phyloP scores from a whole-genome alignment of 2,888 invertebrate genomes.

The Amphipyra berbera region DNA sequence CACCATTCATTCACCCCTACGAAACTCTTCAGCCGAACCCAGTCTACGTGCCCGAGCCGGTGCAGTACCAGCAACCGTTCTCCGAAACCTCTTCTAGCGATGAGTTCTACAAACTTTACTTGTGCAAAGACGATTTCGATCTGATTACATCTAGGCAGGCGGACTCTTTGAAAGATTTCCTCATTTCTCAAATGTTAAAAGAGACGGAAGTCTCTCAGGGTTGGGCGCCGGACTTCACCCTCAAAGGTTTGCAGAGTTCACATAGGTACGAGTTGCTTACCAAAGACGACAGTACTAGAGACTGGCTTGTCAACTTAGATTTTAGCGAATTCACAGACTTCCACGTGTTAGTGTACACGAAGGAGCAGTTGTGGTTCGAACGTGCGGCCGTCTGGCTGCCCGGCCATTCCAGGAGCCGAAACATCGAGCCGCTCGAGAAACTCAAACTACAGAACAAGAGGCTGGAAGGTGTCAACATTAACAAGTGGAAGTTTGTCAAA shows the following conservation, averaged over 20 bases:
- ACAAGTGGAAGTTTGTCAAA: conserved; percentile 84
- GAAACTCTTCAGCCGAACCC: conserved; percentile 32
- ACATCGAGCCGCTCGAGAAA: conserved; percentile 77
- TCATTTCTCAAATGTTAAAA: conserved; percentile 73
- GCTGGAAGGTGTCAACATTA: conserved; percentile 72
- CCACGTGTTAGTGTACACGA: conserved; percentile 78
- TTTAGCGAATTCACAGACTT: conserved; percentile 73
- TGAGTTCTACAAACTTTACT: conserved; percentile 69
- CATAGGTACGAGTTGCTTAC: conserved; percentile 77
- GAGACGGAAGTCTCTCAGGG: conserved; percentile 66
- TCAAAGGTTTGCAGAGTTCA: conserved; percentile 76
- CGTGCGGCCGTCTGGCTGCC: conserved; percentile 85
- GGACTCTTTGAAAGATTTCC: conserved; percentile 70
- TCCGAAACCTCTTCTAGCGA: conserved; percentile 4
- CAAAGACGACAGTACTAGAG: conserved; percentile 70
- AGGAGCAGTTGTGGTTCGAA: conserved; percentile 84
- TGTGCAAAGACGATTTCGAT: conserved; percentile 82
- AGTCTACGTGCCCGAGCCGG: conserved; percentile 10
- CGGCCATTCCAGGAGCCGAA: conserved; percentile 75
- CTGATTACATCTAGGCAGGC: conserved; percentile 71
- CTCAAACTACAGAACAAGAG: conserved; percentile 79
- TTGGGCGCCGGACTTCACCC: conserved; percentile 77
- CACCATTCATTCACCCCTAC: conserved; percentile 43
- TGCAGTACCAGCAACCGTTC: conserved; percentile 17
- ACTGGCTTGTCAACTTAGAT: conserved; percentile 79